Evolutionary conservation across 1,140 invertebrate genomes (phyloP).

Genomic region (Saccostrea echinata): DNA sequence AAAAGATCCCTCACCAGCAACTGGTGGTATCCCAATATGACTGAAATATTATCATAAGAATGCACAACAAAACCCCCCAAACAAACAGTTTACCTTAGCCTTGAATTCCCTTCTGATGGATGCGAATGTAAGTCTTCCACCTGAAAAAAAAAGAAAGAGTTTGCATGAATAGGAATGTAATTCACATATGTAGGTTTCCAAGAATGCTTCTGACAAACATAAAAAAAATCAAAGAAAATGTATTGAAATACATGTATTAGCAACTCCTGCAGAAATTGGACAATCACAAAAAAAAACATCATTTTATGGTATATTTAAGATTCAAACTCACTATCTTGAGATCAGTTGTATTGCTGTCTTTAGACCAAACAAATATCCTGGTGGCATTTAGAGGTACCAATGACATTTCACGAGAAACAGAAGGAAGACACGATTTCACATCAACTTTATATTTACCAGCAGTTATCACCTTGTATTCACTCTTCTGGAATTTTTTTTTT

Average conservation of each 20-base stretch:
- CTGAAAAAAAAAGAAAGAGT: background rate
- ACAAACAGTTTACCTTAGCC: background rate
- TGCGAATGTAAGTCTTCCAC: background rate
- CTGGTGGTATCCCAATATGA: too few species aligned
- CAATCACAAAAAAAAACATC: too few species aligned
- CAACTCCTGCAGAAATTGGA: too few species aligned
- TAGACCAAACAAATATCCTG: background rate
- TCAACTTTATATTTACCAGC: background rate
- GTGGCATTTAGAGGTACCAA: background rate
- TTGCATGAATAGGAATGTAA: background rate
- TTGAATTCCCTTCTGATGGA: constrained; percentile 16
- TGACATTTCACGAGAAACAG: background rate
- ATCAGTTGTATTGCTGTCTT: background rate
- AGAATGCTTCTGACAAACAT: background rate
- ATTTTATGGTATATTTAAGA: background rate
- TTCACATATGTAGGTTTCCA: background rate
- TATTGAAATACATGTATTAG: too few species aligned
- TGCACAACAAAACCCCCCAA: too few species aligned
- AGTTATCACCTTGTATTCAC: background rate
- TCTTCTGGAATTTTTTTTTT: background rate
- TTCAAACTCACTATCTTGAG: background rate
- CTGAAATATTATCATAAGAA: too few species aligned
- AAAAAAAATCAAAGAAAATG: background rate
- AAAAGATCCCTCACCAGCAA: too few species aligned
- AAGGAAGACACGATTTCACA: background rate